Evolutionary conservation across 2,797 vertebrate species (phyloP).

Genomic region (Eremophila alpestris): DNA sequence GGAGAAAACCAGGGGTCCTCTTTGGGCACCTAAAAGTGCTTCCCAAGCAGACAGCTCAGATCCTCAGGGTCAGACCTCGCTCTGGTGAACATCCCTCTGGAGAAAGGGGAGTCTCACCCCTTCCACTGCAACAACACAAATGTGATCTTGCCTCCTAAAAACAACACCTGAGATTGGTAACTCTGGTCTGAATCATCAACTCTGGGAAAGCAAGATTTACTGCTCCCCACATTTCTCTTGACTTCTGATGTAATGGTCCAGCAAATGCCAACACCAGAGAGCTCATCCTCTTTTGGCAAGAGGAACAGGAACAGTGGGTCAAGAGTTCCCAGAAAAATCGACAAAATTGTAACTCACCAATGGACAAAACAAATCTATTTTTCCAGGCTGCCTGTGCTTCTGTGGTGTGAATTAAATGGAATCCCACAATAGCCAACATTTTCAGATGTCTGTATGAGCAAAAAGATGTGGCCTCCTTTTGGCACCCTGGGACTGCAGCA

Average conservation of each 20-base stretch:
- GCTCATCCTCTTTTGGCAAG: neutral
- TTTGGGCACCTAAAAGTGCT: neutral
- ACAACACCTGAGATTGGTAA: neutral
- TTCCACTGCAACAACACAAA: neutral
- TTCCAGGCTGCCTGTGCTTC: neutral
- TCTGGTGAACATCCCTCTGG: neutral
- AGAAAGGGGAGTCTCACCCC: neutral
- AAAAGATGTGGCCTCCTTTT: slow-evolving; percentile 20
- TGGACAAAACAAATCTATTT: neutral
- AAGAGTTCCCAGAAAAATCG: neutral
- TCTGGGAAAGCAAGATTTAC: neutral
- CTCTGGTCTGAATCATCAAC: neutral
- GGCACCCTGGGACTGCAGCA: slow-evolving; percentile 6
- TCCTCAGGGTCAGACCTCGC: neutral
- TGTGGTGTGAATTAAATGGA: slow-evolving; percentile 27
- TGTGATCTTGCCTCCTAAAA: neutral
- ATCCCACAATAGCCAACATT: slow-evolving; percentile 14
- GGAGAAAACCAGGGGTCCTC: neutral
- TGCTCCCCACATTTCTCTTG: neutral
- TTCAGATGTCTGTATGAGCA: slow-evolving; percentile 28
- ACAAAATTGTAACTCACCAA: neutral
- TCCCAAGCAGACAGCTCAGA: neutral
- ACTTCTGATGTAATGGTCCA: neutral
- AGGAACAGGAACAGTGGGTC: neutral
- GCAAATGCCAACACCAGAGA: neutral